These are phyloP conservation scores for Campylomormyrus numenius DNA, from an alignment of 2,113 vertebrate species.

Conservation along the genomic window DNA sequence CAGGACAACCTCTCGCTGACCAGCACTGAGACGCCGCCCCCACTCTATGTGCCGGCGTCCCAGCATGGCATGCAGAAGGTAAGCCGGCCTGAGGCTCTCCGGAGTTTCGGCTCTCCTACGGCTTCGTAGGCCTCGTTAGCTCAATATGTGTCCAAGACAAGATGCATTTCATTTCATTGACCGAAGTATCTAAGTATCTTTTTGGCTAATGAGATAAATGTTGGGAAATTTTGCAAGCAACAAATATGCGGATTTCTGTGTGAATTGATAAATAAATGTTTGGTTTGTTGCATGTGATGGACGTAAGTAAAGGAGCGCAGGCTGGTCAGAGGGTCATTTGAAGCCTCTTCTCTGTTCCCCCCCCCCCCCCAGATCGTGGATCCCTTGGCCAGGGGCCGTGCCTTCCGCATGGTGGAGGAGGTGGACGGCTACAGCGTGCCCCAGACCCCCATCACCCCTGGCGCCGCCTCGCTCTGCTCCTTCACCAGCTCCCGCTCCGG, in stretches of 20 bases:
- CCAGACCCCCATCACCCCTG: conserved; percentile 86
- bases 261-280: neutral
- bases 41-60: conserved; percentile 80
- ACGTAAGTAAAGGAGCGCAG: neutral
- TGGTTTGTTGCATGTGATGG: neutral
- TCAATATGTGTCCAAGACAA: neutral
- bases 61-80: conserved; percentile 97
- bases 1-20: conserved; percentile 94
- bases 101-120: neutral
- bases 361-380: conserved; percentile 76
- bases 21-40: conserved; percentile 92
- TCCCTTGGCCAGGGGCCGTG: conserved; percentile 84
- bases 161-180: neutral
- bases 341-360: neutral
- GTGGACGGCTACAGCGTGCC: conserved; percentile 84
- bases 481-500: conserved; percentile 96
- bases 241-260: neutral
- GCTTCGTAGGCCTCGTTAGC: neutral
- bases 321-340: neutral
- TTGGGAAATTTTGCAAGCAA: neutral
- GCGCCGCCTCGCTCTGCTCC: conserved; percentile 86
- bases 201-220: neutral
- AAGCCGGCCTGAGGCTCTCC: neutral
- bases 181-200: neutral
- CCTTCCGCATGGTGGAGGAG: conserved; percentile 90